Percentiles rank a stretch among this genome's conserved stretches.
phyloP scores from a whole-genome alignment of 2,797 vertebrate genomes.

The Poeciliopsis turneri region DNA sequence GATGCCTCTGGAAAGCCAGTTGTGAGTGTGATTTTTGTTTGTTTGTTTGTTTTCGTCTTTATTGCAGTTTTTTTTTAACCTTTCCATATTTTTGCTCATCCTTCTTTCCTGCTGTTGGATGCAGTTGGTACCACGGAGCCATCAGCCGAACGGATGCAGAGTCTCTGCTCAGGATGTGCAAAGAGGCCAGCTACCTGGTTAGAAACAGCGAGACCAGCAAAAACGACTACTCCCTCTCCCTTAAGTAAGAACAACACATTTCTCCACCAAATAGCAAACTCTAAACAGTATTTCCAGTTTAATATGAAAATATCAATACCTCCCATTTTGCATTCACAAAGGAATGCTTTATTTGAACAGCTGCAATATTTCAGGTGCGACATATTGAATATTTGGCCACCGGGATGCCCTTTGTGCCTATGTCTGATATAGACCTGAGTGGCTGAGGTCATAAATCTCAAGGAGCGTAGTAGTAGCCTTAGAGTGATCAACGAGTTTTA shows the following conservation, averaged over 20 bases:
- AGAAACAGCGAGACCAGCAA: slow-evolving; percentile 99
- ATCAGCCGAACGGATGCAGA: slow-evolving; percentile 96
- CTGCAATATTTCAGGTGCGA: neutral
- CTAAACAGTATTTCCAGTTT: neutral
- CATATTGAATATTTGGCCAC: neutral
- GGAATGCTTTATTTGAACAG: neutral
- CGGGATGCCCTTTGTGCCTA: neutral
- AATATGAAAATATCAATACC: neutral
- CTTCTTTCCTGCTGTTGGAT: neutral
- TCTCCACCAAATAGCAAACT: neutral
- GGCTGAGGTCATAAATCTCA: neutral
- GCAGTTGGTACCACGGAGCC: slow-evolving; percentile 98
- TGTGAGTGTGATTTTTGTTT: slow-evolving; percentile 84
- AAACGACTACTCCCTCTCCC: slow-evolving; percentile 97
- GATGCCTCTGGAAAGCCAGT: slow-evolving; percentile 95
- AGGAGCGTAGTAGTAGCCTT: neutral
- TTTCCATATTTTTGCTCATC: neutral
- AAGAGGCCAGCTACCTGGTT: slow-evolving; percentile 98
- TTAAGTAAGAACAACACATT: slow-evolving; percentile 87
- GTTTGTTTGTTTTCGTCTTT: slow-evolving; percentile 3
- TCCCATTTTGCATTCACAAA: neutral
- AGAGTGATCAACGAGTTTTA: neutral
- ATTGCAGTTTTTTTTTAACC: neutral
- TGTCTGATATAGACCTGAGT: neutral
- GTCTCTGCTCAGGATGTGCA: slow-evolving; percentile 93